Percentiles rank a stretch among this genome's conserved stretches.
These are phyloP conservation scores for Cylloceria caligata DNA, from an alignment of 2,888 invertebrate species.

Conservation along the genomic window DNA sequence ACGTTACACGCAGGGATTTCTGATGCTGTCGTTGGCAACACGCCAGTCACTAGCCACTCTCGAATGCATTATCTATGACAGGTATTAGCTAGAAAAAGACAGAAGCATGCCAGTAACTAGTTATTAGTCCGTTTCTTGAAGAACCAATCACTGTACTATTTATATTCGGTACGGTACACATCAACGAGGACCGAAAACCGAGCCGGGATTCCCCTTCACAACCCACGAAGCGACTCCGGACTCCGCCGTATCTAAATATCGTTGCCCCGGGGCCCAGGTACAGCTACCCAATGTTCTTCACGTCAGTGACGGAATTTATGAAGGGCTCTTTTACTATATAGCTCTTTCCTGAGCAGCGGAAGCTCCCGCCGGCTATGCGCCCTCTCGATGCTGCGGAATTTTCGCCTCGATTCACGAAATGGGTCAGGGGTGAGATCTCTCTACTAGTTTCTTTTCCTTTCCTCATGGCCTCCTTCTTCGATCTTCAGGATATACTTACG, in stretches of 20 bases:
- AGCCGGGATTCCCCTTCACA: slow-evolving; percentile 43
- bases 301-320: slow-evolving; percentile 77
- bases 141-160: slow-evolving; percentile 21
- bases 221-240: slow-evolving; percentile 36
- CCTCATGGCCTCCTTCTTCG: slow-evolving; percentile 16
- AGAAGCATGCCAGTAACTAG: slow-evolving; percentile 14
- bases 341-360: slow-evolving; percentile 51
- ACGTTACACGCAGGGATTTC: slow-evolving; percentile 18
- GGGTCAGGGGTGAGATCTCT: slow-evolving; percentile 75
- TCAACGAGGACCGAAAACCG: slow-evolving; percentile 45
- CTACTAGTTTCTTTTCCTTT: slow-evolving; percentile 17
- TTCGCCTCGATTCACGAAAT: slow-evolving; percentile 72
- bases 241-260: slow-evolving; percentile 76
- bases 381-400: slow-evolving; percentile 59
- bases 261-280: slow-evolving; percentile 72
- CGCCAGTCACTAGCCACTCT: slow-evolving; percentile 33
- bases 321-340: slow-evolving; percentile 52
- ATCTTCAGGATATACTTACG: slow-evolving; percentile 29
- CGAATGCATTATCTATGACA: not conserved
- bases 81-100: slow-evolving; percentile 1
- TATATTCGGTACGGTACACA: not conserved
- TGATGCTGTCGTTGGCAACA: slow-evolving; percentile 30
- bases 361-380: slow-evolving; percentile 55
- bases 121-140: not conserved
- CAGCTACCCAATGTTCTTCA: slow-evolving; percentile 60